Evolutionary conservation across 2,797 vertebrate genomes (phyloP).

Genomic region (Enteromius trimaculatus): DNA sequence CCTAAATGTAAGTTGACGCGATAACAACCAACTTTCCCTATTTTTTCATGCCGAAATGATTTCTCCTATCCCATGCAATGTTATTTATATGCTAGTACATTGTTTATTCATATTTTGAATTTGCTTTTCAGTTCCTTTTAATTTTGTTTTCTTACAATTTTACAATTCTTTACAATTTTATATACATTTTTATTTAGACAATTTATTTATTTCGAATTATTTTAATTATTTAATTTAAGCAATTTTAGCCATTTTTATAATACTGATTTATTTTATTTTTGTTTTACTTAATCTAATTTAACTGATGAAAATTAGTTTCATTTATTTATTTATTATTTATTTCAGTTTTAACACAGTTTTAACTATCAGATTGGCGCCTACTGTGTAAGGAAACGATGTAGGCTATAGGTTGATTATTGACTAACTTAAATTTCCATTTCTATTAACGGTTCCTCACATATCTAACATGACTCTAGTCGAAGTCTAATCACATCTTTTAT

Average conservation of each 20-base stretch:
- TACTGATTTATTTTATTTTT: neutral
- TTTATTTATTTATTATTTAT: too few species aligned
- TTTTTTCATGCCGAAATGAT: neutral
- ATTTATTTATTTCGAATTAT: neutral
- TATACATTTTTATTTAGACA: neutral
- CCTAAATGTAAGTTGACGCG: conserved; percentile 14
- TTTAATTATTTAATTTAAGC: neutral
- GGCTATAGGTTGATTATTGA: neutral
- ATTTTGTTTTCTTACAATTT: neutral
- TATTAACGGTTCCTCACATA: neutral
- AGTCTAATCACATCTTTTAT: neutral
- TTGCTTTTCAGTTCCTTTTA: neutral
- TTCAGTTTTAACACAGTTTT: neutral
- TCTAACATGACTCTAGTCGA: neutral
- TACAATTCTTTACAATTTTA: too few species aligned
- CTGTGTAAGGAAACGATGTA: neutral
- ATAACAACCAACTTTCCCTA: neutral
- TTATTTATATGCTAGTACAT: neutral
- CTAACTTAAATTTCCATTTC: neutral
- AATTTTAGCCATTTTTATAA: neutral
- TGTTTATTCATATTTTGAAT: neutral
- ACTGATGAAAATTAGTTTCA: neutral
- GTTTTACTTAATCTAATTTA: neutral
- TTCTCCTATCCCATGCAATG: neutral
- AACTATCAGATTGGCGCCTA: neutral